phyloP scores from a whole-genome alignment of 2,113 vertebrate genomes.

The Barnardius zonarius region DNA sequence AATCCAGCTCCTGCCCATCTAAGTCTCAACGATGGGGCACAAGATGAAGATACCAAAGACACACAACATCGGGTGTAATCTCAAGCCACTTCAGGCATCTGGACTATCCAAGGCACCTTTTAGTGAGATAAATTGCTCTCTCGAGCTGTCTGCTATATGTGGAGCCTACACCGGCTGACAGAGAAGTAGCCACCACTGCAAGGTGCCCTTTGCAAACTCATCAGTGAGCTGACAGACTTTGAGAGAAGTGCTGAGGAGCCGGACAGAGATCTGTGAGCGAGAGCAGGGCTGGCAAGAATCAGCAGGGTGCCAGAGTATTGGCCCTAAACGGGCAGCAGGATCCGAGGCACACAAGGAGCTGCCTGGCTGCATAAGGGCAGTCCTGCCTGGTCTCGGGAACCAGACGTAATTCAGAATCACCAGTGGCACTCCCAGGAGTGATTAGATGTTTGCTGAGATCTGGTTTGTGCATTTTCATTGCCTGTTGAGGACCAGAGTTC shows the following conservation, averaged over 20 bases:
- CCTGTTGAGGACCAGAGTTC: background rate
- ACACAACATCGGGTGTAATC: background rate
- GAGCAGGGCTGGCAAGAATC: background rate
- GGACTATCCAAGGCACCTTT: background rate
- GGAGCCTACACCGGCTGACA: background rate
- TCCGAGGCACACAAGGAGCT: background rate
- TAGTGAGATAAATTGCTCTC: background rate
- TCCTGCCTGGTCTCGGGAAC: background rate
- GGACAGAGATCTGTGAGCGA: background rate
- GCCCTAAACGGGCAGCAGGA: background rate
- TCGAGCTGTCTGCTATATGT: background rate
- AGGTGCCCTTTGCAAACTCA: background rate
- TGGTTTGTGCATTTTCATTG: background rate
- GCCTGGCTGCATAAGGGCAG: accelerated
- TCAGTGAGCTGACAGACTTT: background rate
- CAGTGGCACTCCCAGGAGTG: background rate
- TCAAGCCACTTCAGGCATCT: background rate
- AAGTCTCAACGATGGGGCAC: background rate
- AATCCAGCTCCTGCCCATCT: background rate
- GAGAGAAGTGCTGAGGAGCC: background rate
- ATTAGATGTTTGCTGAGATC: background rate
- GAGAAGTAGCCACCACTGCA: background rate
- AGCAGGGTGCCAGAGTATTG: background rate
- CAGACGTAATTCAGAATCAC: background rate
- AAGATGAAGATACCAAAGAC: background rate